Percentiles rank a stretch among this genome's conserved stretches.
Conservation (phyloP, 1,140 invertebrate species). For the Lethrus apterus region DNA sequence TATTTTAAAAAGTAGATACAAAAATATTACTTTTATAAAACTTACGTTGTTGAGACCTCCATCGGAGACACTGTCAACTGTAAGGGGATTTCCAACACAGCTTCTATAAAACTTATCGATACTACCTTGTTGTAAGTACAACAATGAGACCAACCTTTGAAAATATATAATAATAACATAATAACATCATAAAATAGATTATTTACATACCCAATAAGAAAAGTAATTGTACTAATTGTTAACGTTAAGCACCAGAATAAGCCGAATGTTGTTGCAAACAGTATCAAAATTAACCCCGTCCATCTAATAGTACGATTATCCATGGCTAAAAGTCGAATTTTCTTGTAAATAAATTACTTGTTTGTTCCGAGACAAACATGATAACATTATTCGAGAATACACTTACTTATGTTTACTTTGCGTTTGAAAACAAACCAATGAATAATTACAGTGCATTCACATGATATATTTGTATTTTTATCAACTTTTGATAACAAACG, state of each 20-base stretch:
- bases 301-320: slow-evolving; percentile 27
- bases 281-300: slow-evolving; percentile 30
- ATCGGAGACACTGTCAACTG: slow-evolving; percentile 25
- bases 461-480: slow-evolving; percentile 12
- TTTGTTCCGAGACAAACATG: background rate
- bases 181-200: slow-evolving; percentile 10
- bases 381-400: background rate
- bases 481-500: slow-evolving; percentile 14
- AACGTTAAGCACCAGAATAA: slow-evolving; percentile 28
- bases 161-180: slow-evolving; percentile 17
- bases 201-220: slow-evolving; percentile 32
- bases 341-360: background rate
- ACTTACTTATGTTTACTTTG: background rate
- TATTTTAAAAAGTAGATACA: slow-evolving; percentile 11
- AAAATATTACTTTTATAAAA: background rate
- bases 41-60: slow-evolving; percentile 33
- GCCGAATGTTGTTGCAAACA: slow-evolving; percentile 33
- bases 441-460: background rate
- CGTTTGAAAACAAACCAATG: background rate
- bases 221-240: slow-evolving; percentile 26
- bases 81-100: slow-evolving; percentile 35
- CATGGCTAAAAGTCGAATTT: slow-evolving; percentile 16
- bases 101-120: slow-evolving; percentile 35
- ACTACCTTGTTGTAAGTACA: slow-evolving; percentile 35
- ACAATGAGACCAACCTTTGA: slow-evolving; percentile 32